These are phyloP conservation scores for Notamacropus eugenii DNA, from an alignment of 2,797 vertebrate species.

Conservation along the genomic window DNA sequence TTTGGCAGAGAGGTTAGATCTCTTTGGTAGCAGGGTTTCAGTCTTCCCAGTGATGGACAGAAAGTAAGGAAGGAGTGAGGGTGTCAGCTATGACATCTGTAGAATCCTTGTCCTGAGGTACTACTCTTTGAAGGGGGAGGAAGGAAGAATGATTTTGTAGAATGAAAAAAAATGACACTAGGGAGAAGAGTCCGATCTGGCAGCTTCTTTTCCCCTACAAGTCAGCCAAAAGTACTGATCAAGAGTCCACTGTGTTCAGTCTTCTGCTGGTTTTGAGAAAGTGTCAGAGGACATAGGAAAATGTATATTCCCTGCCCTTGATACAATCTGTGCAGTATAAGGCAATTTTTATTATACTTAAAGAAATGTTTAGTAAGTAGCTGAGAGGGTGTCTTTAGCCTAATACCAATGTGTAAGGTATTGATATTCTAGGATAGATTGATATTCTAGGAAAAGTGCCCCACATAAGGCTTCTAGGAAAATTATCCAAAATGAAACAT, in stretches of 20 bases:
- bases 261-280: background rate
- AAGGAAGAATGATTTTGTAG: background rate
- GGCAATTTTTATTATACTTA: background rate
- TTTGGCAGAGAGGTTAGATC: background rate
- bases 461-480: background rate
- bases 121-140: background rate
- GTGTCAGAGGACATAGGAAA: background rate
- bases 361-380: background rate
- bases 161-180: background rate
- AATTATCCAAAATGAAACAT: background rate
- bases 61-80: background rate
- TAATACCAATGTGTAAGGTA: background rate
- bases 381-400: rapidly evolving
- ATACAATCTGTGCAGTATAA: background rate
- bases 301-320: background rate
- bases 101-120: background rate
- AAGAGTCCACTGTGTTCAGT: background rate
- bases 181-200: background rate
- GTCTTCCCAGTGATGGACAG: background rate
- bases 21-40: background rate
- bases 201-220: background rate
- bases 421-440: background rate
- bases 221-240: background rate
- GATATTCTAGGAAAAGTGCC: background rate
- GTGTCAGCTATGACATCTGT: background rate